These are phyloP conservation scores for Thalassophryne amazonica DNA, from an alignment of 2,797 vertebrate species.

Conservation along the genomic window DNA sequence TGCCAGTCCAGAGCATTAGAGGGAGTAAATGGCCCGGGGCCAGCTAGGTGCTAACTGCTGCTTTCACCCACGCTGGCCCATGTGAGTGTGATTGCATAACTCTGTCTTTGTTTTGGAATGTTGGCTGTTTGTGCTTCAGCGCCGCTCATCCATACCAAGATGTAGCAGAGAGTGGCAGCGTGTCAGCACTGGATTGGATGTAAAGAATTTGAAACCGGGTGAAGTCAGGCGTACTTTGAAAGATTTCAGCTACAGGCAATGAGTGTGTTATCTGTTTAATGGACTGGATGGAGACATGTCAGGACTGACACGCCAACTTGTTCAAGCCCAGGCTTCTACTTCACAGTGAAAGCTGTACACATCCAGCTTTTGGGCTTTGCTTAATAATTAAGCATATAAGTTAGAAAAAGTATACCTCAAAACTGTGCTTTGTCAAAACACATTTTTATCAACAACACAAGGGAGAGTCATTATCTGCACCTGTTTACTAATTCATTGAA, in stretches of 20 bases:
- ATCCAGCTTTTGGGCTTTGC: no score
- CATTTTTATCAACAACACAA: conserved; percentile 8
- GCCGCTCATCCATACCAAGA: conserved; percentile 15
- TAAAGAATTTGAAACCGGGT: conserved; percentile 46
- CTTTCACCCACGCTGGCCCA: conserved; percentile 66
- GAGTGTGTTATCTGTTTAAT: conserved; percentile 54
- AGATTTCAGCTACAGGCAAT: conserved; percentile 44
- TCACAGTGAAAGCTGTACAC: neutral
- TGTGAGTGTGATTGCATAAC: conserved; percentile 65
- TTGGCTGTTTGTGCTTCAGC: conserved; percentile 33
- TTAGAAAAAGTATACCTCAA: conserved; percentile 1
- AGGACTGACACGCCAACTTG: conserved; percentile 51
- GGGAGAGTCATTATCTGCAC: conserved; percentile 3
- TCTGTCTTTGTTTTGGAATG: conserved; percentile 60
- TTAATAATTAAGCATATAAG: no score
- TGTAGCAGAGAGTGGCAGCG: conserved; percentile 39
- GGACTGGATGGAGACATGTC: conserved; percentile 59
- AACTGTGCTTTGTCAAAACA: neutral
- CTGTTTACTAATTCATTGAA: conserved; percentile 53
- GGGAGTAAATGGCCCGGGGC: conserved; percentile 56
- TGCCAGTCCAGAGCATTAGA: conserved; percentile 53
- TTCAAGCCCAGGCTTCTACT: conserved; percentile 8
- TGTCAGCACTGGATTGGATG: conserved; percentile 45
- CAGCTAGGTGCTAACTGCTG: conserved; percentile 62
- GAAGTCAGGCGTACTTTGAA: conserved; percentile 34